phyloP scores from a whole-genome alignment of 2,113 vertebrate genomes.

The Caranx ignobilis region DNA sequence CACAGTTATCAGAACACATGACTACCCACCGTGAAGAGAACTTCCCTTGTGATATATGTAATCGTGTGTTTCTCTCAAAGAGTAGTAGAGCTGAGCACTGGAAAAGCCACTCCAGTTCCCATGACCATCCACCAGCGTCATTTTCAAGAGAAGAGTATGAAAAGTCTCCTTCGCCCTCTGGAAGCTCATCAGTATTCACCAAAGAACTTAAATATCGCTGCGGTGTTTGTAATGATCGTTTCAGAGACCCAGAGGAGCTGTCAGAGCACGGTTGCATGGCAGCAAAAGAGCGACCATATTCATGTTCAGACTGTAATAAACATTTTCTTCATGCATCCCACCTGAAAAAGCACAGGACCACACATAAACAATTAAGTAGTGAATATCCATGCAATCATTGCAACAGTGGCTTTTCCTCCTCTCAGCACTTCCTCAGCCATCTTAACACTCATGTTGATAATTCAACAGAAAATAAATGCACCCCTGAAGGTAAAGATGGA shows the following conservation, averaged over 20 bases:
- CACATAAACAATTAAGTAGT: slow-evolving; percentile 59
- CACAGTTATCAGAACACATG: slow-evolving; percentile 83
- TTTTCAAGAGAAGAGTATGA: slow-evolving; percentile 34
- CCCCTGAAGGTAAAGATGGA: background rate
- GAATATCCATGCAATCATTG: slow-evolving; percentile 80
- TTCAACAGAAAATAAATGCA: background rate
- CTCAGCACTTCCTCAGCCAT: slow-evolving; percentile 76
- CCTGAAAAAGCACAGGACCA: slow-evolving; percentile 82
- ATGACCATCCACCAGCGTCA: slow-evolving; percentile 34
- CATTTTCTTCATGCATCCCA: slow-evolving; percentile 84
- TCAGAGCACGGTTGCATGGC: slow-evolving; percentile 82
- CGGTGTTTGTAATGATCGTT: slow-evolving; percentile 76
- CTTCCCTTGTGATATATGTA: slow-evolving; percentile 87
- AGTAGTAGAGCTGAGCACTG: slow-evolving; percentile 83
- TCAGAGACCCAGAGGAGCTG: slow-evolving; percentile 79
- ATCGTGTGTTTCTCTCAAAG: slow-evolving; percentile 80
- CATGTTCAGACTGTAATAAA: slow-evolving; percentile 80
- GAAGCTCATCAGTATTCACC: slow-evolving; percentile 11
- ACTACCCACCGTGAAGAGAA: slow-evolving; percentile 83
- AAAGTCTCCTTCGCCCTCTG: slow-evolving; percentile 18
- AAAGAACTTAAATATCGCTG: slow-evolving; percentile 79
- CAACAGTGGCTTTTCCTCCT: slow-evolving; percentile 71
- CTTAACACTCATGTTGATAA: slow-evolving; percentile 71
- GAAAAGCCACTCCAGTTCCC: slow-evolving; percentile 75
- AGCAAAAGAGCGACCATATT: slow-evolving; percentile 77